Evolutionary conservation across 2,113 vertebrate genomes (phyloP), one percentile per base, ranked within the genome.

Genomic region (Menidia beryllina): DNA sequence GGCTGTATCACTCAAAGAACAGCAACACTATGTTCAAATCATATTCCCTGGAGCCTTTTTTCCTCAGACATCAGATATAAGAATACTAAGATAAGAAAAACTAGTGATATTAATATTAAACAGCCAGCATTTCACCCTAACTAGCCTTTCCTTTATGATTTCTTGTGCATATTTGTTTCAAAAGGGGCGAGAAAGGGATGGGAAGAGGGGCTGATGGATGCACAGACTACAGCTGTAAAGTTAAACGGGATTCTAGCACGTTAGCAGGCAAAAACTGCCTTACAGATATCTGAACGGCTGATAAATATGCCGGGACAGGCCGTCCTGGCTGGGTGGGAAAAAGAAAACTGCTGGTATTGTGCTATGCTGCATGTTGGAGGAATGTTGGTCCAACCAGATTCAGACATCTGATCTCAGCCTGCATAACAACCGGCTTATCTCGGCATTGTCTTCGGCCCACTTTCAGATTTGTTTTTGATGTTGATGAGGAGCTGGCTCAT

Each of bases 341-440:
- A 26, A 60, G 47, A 6, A 26, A 17, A 10, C 48, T 12, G n/a
- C 19, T 43, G 10, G 41, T 9, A 61, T 15, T 24, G 20, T n/a
- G 49, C n/a, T 19, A 45, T 39, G 14, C 14, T 19, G 0, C n/a
- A 21, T n/a, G 15, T 63, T 62, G 50, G 39, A 10, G 48, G 48
- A 67, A 55, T 52, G 43, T 49, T 23, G 23, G 17, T 20, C n/a
- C 20, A 41, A 49, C 23, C 20, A 45, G 3, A 45, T 48, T 17
- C 21, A 83, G 11, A 51, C 0, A 45, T 53, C 6, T 34, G 21
- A 74, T 57, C 13, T 4, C 11, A 19, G 57, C 51, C 34, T 51
- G 9, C 21, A 36, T 0, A 19, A 27, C 10, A 5, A 20, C 23
- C 43, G 69, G 43, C 48, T 21, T 23, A 55, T 58, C 30, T 19